These are phyloP conservation scores for Nothoprocta pentlandii DNA, from an alignment of 2,113 vertebrate species.

Conservation along the genomic window DNA sequence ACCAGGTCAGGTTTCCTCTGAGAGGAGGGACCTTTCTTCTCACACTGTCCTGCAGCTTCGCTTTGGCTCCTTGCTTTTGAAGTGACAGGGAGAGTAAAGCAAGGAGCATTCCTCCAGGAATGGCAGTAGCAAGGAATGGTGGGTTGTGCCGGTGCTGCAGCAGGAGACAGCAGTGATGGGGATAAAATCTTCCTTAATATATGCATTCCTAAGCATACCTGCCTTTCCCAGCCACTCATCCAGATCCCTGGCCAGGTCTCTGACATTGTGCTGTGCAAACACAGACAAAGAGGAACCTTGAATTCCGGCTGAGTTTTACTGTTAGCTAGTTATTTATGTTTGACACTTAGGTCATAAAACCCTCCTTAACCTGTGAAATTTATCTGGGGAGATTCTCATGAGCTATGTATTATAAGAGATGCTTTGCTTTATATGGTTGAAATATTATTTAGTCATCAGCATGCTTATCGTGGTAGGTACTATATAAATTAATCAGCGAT, in stretches of 20 bases:
- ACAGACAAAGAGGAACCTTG: background rate
- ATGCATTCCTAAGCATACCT: background rate
- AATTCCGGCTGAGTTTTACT: background rate
- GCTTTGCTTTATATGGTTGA: background rate
- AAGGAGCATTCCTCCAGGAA: background rate
- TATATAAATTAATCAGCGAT: conserved; percentile 39
- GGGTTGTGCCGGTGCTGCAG: background rate
- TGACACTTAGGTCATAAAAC: background rate
- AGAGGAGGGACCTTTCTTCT: background rate
- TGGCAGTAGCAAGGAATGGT: background rate
- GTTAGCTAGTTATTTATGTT: background rate
- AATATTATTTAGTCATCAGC: background rate
- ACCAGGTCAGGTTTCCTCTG: background rate
- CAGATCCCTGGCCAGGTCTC: background rate
- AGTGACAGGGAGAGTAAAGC: background rate
- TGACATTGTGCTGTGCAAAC: background rate
- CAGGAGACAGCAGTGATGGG: background rate
- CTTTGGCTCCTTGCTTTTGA: background rate
- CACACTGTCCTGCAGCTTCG: background rate
- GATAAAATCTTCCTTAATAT: background rate
- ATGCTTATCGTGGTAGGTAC: background rate
- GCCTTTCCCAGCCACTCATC: background rate
- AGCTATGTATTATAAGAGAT: background rate
- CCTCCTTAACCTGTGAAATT: background rate
- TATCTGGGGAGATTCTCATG: background rate